Conservation (phyloP, 2,797 vertebrate genomes). For the Pteropus rufus region DNA sequence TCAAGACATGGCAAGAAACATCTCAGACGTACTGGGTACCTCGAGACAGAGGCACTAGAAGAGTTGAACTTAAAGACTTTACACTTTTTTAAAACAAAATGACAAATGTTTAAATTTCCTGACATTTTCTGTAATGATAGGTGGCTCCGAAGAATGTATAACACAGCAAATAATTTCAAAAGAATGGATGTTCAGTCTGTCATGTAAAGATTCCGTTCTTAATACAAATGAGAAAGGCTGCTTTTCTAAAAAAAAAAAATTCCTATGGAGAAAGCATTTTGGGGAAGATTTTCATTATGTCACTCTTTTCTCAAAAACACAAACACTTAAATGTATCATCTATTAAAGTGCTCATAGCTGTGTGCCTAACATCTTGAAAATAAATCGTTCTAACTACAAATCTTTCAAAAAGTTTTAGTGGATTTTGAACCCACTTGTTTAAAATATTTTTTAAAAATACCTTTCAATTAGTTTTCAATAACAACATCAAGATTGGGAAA, state of each 20-base stretch:
- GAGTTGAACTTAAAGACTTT: not conserved
- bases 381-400: not conserved
- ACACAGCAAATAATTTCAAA: conserved; percentile 16
- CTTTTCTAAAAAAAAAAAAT: not conserved
- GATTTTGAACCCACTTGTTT: not conserved
- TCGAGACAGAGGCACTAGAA: not conserved
- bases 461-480: not conserved
- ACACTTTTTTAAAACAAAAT: not conserved
- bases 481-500: not conserved
- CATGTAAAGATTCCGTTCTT: not conserved
- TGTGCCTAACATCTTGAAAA: not conserved
- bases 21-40: accelerated
- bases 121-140: not conserved
- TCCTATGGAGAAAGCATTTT: not conserved
- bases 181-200: not conserved
- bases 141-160: not conserved
- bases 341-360: not conserved
- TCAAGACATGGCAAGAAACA: not conserved
- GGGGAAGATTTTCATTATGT: not conserved
- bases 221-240: not conserved
- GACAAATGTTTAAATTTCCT: not conserved
- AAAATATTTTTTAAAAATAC: not conserved
- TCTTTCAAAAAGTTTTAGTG: not conserved
- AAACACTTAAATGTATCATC: not conserved
- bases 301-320: not conserved